These are phyloP conservation scores for Orycteropus afer DNA, from an alignment of 2,113 vertebrate genomes.

Conservation along the genomic window DNA sequence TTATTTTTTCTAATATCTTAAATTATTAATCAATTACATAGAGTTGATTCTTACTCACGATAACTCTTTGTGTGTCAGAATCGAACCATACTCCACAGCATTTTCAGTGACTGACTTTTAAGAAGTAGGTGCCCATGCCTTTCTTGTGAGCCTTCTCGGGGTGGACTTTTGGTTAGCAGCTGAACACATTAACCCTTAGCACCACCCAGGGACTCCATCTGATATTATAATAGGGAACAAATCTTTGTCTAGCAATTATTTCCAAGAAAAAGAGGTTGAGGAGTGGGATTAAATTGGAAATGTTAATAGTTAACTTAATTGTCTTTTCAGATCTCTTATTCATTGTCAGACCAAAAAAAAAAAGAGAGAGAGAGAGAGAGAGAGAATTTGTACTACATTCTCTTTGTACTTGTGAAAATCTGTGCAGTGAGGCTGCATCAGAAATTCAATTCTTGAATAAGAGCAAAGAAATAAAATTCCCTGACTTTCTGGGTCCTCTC, in stretches of 20 bases:
- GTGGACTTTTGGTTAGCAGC: no score
- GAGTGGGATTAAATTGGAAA: background rate
- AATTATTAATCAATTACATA: background rate
- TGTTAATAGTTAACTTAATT: background rate
- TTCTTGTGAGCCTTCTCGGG: no score
- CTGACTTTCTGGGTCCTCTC: background rate
- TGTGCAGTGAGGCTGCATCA: slow-evolving; percentile 12
- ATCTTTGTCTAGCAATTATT: background rate
- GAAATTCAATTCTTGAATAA: slow-evolving; percentile 55
- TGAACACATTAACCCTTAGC: no score
- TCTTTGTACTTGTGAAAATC: slow-evolving; percentile 32
- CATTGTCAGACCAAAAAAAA: background rate
- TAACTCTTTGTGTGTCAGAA: no score
- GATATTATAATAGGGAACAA: background rate
- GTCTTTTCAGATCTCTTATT: slow-evolving; percentile 14
- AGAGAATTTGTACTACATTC: background rate
- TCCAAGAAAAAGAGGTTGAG: background rate
- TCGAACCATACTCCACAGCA: no score
- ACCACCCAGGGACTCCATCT: no score
- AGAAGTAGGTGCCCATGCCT: no score
- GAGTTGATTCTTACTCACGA: no score
- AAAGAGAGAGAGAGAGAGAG: no score
- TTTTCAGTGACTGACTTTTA: no score
- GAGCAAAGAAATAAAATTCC: background rate
- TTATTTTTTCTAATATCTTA: background rate